phyloP scores from a whole-genome alignment of 2,888 invertebrate genomes.

The Phortica okadai region DNA sequence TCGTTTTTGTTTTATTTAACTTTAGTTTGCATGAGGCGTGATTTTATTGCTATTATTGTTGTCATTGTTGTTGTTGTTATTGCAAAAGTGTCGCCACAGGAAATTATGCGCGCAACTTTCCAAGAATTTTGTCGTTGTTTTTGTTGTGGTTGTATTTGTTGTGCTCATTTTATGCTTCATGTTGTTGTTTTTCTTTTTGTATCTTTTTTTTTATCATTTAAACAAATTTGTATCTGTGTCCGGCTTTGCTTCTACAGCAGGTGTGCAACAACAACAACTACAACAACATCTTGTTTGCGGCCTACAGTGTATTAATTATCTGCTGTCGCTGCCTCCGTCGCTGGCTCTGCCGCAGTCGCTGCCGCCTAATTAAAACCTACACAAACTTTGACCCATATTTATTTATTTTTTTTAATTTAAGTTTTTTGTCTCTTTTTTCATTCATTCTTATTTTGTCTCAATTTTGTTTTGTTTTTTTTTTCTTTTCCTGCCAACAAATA shows the following conservation, averaged over 20 bases:
- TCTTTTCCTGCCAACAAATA: neutral
- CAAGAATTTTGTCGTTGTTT: slow-evolving; percentile 6
- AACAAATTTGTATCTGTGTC: neutral
- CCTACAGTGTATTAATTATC: slow-evolving; percentile 48
- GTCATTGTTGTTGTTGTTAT: neutral
- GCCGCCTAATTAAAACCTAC: slow-evolving; percentile 65
- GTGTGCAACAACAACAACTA: slow-evolving; percentile 24
- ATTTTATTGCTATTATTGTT: slow-evolving; percentile 31
- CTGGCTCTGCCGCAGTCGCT: slow-evolving; percentile 26
- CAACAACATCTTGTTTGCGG: neutral
- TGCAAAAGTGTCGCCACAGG: slow-evolving; percentile 17
- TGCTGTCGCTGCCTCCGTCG: neutral
- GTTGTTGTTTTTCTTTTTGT: neutral
- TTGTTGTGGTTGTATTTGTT: neutral
- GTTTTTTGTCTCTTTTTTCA: slow-evolving; percentile 2
- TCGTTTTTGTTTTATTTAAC: neutral
- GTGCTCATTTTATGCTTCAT: neutral
- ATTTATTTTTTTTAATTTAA: slow-evolving; percentile 1
- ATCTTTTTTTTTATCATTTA: neutral
- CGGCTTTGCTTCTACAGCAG: slow-evolving; percentile 18
- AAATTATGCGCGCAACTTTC: slow-evolving; percentile 33
- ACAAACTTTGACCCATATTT: slow-evolving; percentile 66
- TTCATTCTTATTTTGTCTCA: neutral
- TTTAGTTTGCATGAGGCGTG: neutral
- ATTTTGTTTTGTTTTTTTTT: neutral